Conservation (phyloP, 2,113 vertebrate genomes). For the Siphamia tubifer region DNA sequence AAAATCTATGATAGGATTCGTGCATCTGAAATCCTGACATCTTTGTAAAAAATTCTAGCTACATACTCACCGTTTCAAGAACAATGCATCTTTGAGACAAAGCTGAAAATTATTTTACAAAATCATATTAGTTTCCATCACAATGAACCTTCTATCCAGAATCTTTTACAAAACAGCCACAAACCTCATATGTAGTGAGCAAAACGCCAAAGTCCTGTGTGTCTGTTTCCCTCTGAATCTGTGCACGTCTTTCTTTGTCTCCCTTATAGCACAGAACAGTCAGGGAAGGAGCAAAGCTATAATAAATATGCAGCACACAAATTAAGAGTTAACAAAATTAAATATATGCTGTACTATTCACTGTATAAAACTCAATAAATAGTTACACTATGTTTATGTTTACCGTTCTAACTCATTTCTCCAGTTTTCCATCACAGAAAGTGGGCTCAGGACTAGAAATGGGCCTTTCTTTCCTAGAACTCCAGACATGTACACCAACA, state of each 20-base stretch:
- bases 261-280: constrained; percentile 83
- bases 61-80: constrained; percentile 84
- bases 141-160: not conserved
- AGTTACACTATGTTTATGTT: not conserved
- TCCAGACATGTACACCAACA: constrained; percentile 85
- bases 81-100: constrained; percentile 87
- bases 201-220: constrained; percentile 75
- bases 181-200: constrained; percentile 90
- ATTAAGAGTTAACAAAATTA: not conserved
- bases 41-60: not conserved
- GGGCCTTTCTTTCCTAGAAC: constrained; percentile 74
- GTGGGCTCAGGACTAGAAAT: constrained; percentile 89
- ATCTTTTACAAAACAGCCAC: not conserved
- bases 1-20: too few species aligned
- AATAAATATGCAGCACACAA: not conserved
- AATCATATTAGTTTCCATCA: not conserved
- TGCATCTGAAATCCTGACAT: not conserved
- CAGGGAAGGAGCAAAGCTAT: constrained; percentile 86
- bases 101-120: constrained; percentile 77
- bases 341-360: too few species aligned
- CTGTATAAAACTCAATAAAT: not conserved
- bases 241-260: constrained; percentile 83
- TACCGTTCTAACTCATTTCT: constrained; percentile 86
- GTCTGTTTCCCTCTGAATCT: constrained; percentile 74
- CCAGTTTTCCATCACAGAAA: constrained; percentile 92